A percentile compares a stretch with the other conserved stretches of the same genome.
These are phyloP conservation scores for Desmodus rotundus DNA, from an alignment of 2,113 vertebrate genomes.

Conservation along the genomic window DNA sequence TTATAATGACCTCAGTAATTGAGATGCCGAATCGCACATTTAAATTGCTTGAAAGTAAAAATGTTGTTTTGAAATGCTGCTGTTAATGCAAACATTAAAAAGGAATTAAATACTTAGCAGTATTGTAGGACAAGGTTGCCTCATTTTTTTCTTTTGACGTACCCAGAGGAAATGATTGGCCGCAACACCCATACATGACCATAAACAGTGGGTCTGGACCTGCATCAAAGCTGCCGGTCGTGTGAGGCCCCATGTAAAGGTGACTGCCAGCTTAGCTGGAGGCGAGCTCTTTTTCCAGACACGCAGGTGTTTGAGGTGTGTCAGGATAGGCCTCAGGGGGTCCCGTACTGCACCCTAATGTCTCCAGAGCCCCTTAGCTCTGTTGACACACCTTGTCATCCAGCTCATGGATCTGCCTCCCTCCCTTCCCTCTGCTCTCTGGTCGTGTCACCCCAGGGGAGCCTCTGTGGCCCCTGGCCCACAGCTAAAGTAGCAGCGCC, in stretches of 20 bases:
- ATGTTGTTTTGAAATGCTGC: conserved; percentile 52
- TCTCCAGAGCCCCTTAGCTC: neutral
- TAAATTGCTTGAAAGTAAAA: conserved; percentile 65
- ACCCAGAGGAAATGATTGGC: neutral
- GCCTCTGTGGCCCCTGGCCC: neutral
- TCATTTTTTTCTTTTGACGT: conserved; percentile 45
- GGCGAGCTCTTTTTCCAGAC: neutral
- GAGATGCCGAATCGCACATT: conserved; percentile 39
- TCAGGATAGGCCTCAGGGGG: neutral
- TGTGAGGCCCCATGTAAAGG: neutral
- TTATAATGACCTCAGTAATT: conserved; percentile 60
- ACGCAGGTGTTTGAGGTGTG: neutral
- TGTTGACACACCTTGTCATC: neutral
- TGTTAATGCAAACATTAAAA: conserved; percentile 74
- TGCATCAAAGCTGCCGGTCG: neutral
- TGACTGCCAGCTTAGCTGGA: neutral
- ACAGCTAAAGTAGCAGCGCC: neutral
- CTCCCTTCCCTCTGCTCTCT: neutral
- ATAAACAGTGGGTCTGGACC: neutral
- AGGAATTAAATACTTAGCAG: conserved; percentile 56
- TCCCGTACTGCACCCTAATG: neutral
- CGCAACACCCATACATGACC: neutral
- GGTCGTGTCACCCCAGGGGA: neutral
- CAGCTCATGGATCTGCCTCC: neutral
- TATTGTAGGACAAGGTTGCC: conserved; percentile 8